phyloP scores from a whole-genome alignment of 2,888 invertebrate species.

The Agrotis clavis region DNA sequence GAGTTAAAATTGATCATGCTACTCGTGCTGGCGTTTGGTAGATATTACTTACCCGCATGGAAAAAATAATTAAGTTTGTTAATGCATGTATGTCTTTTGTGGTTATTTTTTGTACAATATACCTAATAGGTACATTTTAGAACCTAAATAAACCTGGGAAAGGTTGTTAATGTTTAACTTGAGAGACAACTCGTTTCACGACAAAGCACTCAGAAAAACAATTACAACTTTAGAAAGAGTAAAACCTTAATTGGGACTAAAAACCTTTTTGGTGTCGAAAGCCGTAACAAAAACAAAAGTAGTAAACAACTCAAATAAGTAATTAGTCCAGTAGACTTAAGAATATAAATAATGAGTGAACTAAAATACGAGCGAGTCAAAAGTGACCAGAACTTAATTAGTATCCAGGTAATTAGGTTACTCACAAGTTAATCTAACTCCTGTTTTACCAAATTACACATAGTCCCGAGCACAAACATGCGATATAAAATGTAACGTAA shows the following conservation, averaged over 20 bases:
- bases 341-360: conserved; percentile 43
- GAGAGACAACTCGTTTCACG: conserved; percentile 8
- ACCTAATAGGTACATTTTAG: not conserved
- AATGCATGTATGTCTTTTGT: too few relatives aligned
- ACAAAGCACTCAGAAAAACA: conserved; percentile 14
- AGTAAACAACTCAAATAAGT: conserved; percentile 42
- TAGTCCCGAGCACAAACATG: not conserved
- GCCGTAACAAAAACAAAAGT: conserved; percentile 24
- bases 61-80: too few relatives aligned
- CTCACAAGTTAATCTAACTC: not conserved
- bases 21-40: too few relatives aligned
- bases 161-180: conserved; percentile 8
- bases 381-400: conserved; percentile 28
- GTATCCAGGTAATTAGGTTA: conserved; percentile 20
- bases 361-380: not conserved
- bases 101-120: too few relatives aligned
- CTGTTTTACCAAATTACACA: not conserved
- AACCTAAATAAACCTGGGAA: conserved; percentile 7
- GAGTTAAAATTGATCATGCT: too few relatives aligned
- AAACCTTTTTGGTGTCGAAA: conserved; percentile 10
- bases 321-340: conserved; percentile 33
- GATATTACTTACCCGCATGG: too few relatives aligned
- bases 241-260: conserved; percentile 38
- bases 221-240: conserved; percentile 22
- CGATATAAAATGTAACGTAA: not conserved